Conservation (phyloP, 2,113 vertebrate species). For the Ageneiosus marmoratus region DNA sequence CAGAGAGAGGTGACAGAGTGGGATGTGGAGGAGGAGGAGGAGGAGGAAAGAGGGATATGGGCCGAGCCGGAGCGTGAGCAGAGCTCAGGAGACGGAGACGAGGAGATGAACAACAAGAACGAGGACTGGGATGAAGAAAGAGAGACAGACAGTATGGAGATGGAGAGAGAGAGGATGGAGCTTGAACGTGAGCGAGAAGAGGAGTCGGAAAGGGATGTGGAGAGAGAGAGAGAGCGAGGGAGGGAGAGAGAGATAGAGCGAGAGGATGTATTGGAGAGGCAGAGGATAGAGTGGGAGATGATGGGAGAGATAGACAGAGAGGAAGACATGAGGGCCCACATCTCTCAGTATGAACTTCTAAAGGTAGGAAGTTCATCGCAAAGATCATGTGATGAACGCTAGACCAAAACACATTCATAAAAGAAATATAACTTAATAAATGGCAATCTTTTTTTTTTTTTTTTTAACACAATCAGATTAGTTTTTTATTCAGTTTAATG, state of each 20-base stretch:
- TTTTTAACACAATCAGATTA: too few relatives aligned
- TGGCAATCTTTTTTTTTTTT: neutral
- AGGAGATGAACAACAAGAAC: slow-evolving; percentile 61
- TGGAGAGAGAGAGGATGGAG: slow-evolving; percentile 49
- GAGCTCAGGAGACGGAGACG: slow-evolving; percentile 49
- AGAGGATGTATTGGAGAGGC: slow-evolving; percentile 43
- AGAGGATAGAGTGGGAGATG: slow-evolving; percentile 61
- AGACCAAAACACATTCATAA: neutral
- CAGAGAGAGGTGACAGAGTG: slow-evolving; percentile 2
- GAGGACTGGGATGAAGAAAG: slow-evolving; percentile 62
- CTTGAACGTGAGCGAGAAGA: slow-evolving; percentile 42
- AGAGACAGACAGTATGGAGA: slow-evolving; percentile 56
- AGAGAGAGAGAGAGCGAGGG: slow-evolving; percentile 3
- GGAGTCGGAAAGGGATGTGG: slow-evolving; percentile 37
- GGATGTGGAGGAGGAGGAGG: slow-evolving; percentile 9
- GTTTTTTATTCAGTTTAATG: neutral
- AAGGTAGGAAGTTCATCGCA: slow-evolving; percentile 62
- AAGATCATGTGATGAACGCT: neutral
- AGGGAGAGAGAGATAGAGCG: slow-evolving; percentile 3
- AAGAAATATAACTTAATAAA: neutral
- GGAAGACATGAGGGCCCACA: slow-evolving; percentile 50
- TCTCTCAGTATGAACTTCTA: slow-evolving; percentile 63
- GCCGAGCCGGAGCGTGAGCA: slow-evolving; percentile 10
- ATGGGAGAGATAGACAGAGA: slow-evolving; percentile 56
- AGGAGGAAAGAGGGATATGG: slow-evolving; percentile 9